phyloP scores from a whole-genome alignment of 1,140 invertebrate species.

The Diachasma alloeum region DNA sequence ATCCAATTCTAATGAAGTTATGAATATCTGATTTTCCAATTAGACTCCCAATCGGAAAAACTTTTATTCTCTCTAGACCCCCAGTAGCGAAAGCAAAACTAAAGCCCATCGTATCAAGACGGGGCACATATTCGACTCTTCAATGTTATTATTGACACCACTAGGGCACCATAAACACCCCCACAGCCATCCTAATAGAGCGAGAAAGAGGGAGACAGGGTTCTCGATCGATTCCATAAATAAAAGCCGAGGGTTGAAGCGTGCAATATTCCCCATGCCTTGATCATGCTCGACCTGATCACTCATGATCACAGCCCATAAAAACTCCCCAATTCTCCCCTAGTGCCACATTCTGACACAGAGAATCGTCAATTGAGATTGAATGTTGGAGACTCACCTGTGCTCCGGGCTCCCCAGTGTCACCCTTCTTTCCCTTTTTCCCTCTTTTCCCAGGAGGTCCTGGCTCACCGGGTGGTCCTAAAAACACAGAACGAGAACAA shows the following conservation, averaged over 20 bases:
- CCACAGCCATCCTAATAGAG: neutral
- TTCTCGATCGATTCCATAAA: neutral
- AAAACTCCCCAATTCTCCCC: slow-evolving; percentile 16
- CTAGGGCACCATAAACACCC: too few relatives aligned
- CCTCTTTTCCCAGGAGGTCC: slow-evolving; percentile 84
- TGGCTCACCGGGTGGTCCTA: slow-evolving; percentile 75
- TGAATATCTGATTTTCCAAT: too few relatives aligned
- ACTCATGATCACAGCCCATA: neutral
- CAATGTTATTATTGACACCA: too few relatives aligned
- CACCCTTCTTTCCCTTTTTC: slow-evolving; percentile 89
- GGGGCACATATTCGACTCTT: too few relatives aligned
- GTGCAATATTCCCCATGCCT: neutral
- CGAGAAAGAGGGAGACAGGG: neutral
- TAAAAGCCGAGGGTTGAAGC: neutral
- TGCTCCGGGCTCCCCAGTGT: slow-evolving; percentile 77
- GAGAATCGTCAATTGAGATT: neutral
- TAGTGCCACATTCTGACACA: neutral
- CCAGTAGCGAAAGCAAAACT: too few relatives aligned
- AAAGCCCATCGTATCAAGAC: too few relatives aligned
- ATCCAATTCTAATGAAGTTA: too few relatives aligned
- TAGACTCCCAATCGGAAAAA: too few relatives aligned
- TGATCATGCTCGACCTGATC: neutral
- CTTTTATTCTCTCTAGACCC: too few relatives aligned
- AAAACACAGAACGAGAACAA: slow-evolving; percentile 53
- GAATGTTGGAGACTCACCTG: slow-evolving; percentile 68